Evolutionary conservation across 2,113 vertebrate species (phyloP), one percentile per base, ranked within the genome.

Genomic region (Setophaga petechia): DNA sequence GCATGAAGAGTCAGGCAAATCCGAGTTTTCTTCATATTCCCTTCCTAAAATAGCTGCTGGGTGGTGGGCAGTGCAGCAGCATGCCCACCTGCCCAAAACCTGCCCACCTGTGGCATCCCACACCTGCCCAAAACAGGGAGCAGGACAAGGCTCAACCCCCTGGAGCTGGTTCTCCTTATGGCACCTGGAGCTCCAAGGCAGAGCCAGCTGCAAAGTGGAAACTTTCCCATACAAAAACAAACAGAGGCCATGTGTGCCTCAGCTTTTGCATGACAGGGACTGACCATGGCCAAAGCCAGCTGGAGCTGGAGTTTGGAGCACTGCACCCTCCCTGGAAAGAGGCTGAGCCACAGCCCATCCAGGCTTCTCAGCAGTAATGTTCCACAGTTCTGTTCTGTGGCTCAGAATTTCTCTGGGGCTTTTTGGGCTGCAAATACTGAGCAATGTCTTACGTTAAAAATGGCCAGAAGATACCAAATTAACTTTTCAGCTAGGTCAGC

Each of bases 341-440:
- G 33, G 11, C 78, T 74, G 84, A 85, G 65, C 63, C 84, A 85
- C 51, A 39, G 71, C 39, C 59, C 49, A 51, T 18, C 62, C 20
- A 59, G 49, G 22, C 52, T 81, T 21, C 57, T 68, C 69, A 31
- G 33, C 5, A 6, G 8, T 4, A 46, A 59, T 4, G 1, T 43
- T 39, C 24, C 10, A 14, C 21, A 0, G 0, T 2, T 61, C 55
- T 79, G 51, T 24, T 68, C 31, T 1, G 4, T 15, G 46, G 46
- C 22, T 62, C 51, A 1, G 0, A 11, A 22, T 62, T 63, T 73
- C 9, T 59, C 39, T 71, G 52, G 28, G 24, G 15, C 27, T 73
- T 79, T 89, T 10, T 54, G 28, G 79, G 74, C 41, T 73, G 28
- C 57, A 85, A 93, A 80, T 39, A 54, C 0, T 1, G 33, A 81